Evolutionary conservation across 2,797 vertebrate species (phyloP).

Genomic region (Streptopelia turtur): DNA sequence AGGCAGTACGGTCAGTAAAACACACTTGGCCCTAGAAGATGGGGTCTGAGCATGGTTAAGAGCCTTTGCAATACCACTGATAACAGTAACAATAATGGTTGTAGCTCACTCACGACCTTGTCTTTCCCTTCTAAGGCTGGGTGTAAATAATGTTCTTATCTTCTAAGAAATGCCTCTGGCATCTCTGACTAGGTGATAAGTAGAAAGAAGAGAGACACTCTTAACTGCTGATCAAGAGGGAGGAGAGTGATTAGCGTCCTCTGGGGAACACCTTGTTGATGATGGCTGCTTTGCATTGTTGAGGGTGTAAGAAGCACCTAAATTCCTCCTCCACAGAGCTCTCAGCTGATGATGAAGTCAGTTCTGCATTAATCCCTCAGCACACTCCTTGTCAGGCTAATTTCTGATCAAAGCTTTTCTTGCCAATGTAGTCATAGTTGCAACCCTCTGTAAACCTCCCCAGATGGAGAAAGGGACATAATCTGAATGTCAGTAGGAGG

Average conservation of each 20-base stretch:
- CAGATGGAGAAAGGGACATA: not conserved
- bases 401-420: slow-evolving; percentile 57
- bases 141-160: slow-evolving; percentile 55
- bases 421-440: not conserved
- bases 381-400: not conserved
- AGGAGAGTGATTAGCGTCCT: slow-evolving; percentile 62
- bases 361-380: slow-evolving; percentile 43
- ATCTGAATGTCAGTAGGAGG: not conserved
- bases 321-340: slow-evolving; percentile 54
- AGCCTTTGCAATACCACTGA: not conserved
- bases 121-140: slow-evolving; percentile 27
- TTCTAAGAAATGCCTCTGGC: slow-evolving; percentile 55
- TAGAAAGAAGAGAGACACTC: slow-evolving; percentile 58
- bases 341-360: slow-evolving; percentile 62
- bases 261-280: slow-evolving; percentile 65
- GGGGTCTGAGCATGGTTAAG: not conserved
- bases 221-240: slow-evolving; percentile 61
- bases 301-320: slow-evolving; percentile 54
- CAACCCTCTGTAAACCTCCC: not conserved
- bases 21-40: not conserved
- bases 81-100: slow-evolving; percentile 37
- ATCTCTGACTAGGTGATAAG: slow-evolving; percentile 61
- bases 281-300: slow-evolving; percentile 63
- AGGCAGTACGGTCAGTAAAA: not conserved
- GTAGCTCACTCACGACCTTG: not conserved